These are phyloP conservation scores for Nasonia vitripennis DNA, from an alignment of 1,140 invertebrate species.

Conservation along the genomic window DNA sequence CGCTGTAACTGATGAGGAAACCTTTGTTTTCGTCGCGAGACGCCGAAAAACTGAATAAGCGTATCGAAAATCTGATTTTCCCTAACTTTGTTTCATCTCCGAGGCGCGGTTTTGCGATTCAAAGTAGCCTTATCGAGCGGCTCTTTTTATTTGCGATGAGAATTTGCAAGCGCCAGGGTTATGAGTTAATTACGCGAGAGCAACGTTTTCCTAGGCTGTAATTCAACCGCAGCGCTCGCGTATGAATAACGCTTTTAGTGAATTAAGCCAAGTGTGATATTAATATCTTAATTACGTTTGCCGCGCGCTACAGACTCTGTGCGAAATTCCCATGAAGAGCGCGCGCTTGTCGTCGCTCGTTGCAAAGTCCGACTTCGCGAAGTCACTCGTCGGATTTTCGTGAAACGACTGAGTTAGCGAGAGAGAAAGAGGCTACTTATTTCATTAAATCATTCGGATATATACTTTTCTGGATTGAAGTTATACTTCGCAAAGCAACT, in stretches of 20 bases:
- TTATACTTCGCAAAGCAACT: no score
- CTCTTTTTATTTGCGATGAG: not conserved
- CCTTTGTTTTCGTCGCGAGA: not conserved
- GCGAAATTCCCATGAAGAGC: not conserved
- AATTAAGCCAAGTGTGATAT: not conserved
- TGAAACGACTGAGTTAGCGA: no score
- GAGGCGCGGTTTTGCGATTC: not conserved
- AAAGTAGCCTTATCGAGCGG: not conserved
- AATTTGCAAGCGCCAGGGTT: not conserved
- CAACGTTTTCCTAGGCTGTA: not conserved
- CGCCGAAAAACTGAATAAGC: not conserved
- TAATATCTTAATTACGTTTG: not conserved
- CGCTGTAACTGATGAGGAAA: not conserved
- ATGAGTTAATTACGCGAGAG: not conserved
- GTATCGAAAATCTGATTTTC: slow-evolving; percentile 6
- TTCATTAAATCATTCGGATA: no score
- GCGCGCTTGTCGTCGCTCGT: no score
- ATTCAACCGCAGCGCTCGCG: not conserved
- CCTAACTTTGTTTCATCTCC: not conserved
- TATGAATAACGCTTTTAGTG: not conserved
- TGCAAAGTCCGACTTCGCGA: not conserved
- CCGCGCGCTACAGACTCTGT: not conserved
- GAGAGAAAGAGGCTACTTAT: no score
- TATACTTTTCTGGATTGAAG: no score
- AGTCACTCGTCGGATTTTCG: not conserved